Conservation (phyloP, 2,113 vertebrate genomes). For the Leucosticte australis region DNA sequence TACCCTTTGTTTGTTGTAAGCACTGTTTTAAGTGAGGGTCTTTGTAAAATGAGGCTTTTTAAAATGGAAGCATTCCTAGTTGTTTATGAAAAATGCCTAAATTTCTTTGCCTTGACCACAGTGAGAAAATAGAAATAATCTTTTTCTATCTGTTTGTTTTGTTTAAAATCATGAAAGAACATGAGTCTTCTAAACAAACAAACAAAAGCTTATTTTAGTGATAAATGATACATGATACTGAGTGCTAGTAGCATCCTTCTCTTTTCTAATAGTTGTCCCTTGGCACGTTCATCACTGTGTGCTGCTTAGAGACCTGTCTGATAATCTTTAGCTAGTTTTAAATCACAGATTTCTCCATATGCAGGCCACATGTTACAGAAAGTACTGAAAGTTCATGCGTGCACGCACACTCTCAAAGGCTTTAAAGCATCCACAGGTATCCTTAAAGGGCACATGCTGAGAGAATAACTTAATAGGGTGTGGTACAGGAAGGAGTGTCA, state of each 20-base stretch:
- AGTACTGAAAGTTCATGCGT: conserved; percentile 11
- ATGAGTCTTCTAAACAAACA: background rate
- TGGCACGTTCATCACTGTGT: conserved; percentile 47
- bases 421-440: conserved; percentile 18
- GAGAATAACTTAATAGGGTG: conserved; percentile 17
- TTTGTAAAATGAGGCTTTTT: background rate
- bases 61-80: background rate
- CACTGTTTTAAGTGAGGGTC: background rate
- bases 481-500: background rate
- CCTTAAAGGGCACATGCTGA: background rate
- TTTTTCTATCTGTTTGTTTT: background rate
- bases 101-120: background rate
- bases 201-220: conserved; percentile 23
- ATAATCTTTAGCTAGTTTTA: conserved; percentile 68
- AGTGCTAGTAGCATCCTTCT: background rate
- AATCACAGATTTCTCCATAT: conserved; percentile 70
- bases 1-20: background rate
- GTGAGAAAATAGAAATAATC: background rate
- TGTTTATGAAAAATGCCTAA: background rate
- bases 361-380: conserved; percentile 74
- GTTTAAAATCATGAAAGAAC: background rate
- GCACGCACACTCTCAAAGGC: background rate
- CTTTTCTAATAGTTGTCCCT: conserved; percentile 40
- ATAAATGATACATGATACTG: background rate
- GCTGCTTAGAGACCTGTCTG: conserved; percentile 68